Conservation (phyloP, 2,888 invertebrate genomes). For the Drosophila austrosaltans region DNA sequence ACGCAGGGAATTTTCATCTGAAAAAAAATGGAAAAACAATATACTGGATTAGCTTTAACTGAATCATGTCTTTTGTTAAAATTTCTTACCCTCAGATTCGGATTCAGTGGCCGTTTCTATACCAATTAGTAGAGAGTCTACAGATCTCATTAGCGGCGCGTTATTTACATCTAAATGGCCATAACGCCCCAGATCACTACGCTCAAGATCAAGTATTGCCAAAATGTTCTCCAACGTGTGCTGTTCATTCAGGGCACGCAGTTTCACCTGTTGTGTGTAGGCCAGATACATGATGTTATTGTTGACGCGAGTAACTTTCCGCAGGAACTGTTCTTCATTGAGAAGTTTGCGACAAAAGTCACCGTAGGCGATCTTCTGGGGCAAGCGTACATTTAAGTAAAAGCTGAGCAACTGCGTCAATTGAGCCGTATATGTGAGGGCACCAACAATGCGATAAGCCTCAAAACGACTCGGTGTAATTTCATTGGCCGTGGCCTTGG, state of each 20-base stretch:
- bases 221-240: conserved; percentile 90
- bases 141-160: conserved; percentile 83
- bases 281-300: conserved; percentile 91
- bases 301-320: conserved; percentile 90
- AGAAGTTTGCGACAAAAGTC: conserved; percentile 88
- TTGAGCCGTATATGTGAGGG: conserved; percentile 93
- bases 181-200: conserved; percentile 89
- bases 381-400: conserved; percentile 92
- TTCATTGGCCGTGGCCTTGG: conserved; percentile 83
- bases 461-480: conserved; percentile 87
- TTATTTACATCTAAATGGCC: conserved; percentile 86
- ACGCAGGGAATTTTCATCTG: conserved; percentile 87
- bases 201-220: conserved; percentile 87
- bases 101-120: conserved; percentile 87
- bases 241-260: conserved; percentile 86
- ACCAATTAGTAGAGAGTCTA: conserved; percentile 87
- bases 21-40: not conserved
- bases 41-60: not conserved
- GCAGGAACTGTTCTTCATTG: conserved; percentile 89
- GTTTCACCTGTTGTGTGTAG: conserved; percentile 89
- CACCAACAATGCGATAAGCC: conserved; percentile 90
- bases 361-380: conserved; percentile 88
- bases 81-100: conserved; percentile 86
- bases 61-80: no score
- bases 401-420: conserved; percentile 91